Conservation (phyloP, 1,140 invertebrate species). For the Pseudoatta argentina region DNA sequence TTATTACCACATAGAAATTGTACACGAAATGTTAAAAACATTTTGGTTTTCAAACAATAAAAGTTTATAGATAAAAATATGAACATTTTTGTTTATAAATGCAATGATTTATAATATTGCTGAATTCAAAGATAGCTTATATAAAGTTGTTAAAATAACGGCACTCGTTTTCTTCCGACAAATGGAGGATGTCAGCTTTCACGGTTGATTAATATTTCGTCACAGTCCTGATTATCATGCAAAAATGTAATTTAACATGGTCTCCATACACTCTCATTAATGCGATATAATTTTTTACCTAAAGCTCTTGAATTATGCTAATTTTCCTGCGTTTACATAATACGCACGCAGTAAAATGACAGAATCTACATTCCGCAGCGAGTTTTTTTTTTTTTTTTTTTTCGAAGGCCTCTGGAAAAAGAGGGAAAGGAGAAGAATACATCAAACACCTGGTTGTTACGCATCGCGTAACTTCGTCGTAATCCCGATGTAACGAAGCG, state of each 20-base stretch:
- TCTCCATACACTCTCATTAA: not conserved
- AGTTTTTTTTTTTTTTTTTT: not conserved
- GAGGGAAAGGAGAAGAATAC: not conserved
- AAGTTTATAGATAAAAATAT: too few species aligned
- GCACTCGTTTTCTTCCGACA: too few species aligned
- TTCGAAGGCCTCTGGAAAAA: not conserved
- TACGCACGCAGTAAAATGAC: not conserved
- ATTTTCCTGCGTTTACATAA: constrained; percentile 23
- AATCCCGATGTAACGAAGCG: constrained; percentile 33
- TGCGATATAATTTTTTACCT: not conserved
- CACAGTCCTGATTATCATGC: not conserved
- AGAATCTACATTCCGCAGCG: not conserved
- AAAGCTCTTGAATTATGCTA: not conserved
- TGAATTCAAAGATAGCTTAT: too few species aligned
- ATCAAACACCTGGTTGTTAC: constrained; percentile 23
- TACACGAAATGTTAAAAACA: too few species aligned
- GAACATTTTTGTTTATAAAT: too few species aligned
- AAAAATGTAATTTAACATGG: not conserved
- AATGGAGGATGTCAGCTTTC: too few species aligned
- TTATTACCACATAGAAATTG: too few species aligned
- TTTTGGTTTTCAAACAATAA: too few species aligned
- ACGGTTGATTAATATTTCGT: not conserved
- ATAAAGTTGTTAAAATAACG: too few species aligned
- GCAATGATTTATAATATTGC: too few species aligned
- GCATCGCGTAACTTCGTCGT: not conserved